phyloP scores from a whole-genome alignment of 1,140 invertebrate genomes.

The Microvelia longipes region DNA sequence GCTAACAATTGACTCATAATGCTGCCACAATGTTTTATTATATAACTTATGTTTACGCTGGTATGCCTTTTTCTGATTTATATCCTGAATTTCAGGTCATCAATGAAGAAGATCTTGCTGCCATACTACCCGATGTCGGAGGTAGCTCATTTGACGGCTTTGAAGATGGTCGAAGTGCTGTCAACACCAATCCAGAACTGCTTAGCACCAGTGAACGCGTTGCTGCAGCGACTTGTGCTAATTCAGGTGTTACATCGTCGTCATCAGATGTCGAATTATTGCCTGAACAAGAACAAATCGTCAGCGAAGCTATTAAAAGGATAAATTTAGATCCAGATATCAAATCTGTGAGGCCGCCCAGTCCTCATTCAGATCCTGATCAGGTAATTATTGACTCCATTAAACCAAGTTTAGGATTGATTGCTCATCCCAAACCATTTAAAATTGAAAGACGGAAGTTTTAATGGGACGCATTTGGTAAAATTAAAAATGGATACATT shows the following conservation, averaged over 20 bases:
- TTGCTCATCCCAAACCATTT: too few relatives aligned
- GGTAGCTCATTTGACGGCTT: constrained; percentile 45
- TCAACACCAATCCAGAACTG: background rate
- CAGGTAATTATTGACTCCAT: constrained; percentile 18
- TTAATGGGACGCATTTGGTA: too few relatives aligned
- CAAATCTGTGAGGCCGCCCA: constrained; percentile 39
- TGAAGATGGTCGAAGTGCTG: constrained; percentile 27
- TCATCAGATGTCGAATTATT: constrained; percentile 51
- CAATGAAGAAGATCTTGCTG: constrained; percentile 49
- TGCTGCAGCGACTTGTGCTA: background rate
- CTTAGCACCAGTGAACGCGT: constrained; percentile 3
- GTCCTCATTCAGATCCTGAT: constrained; percentile 33
- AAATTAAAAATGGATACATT: too few relatives aligned
- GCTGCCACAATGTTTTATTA: too few relatives aligned
- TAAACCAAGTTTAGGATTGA: too few relatives aligned
- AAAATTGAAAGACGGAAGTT: too few relatives aligned
- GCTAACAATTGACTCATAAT: too few relatives aligned
- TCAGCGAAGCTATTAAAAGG: constrained; percentile 44
- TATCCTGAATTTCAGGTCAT: constrained; percentile 34
- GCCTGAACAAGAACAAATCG: constrained; percentile 36
- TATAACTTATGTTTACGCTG: too few relatives aligned
- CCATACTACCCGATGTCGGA: constrained; percentile 43
- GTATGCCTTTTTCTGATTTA: background rate
- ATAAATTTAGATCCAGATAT: constrained; percentile 29
- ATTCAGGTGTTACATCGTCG: constrained; percentile 9